Conservation (phyloP, 1,140 invertebrate species). For the Polyergus mexicanus region DNA sequence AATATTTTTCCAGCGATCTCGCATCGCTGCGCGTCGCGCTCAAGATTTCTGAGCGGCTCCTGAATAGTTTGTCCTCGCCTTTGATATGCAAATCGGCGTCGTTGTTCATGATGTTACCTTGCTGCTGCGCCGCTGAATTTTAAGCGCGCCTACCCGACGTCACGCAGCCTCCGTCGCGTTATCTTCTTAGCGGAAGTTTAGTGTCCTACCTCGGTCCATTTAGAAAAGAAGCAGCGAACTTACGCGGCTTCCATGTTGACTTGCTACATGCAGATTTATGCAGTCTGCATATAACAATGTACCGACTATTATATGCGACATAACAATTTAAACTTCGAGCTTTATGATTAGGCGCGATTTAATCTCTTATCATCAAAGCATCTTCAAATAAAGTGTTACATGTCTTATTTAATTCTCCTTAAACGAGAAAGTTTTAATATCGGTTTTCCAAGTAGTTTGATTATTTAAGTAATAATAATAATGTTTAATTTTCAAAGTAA, state of each 20-base stretch:
- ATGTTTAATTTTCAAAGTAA: neutral
- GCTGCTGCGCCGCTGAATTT: constrained; percentile 60
- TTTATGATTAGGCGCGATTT: constrained; percentile 7
- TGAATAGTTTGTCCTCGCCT: constrained; percentile 63
- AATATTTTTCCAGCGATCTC: constrained; percentile 54
- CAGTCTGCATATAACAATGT: constrained; percentile 10
- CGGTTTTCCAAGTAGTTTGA: neutral
- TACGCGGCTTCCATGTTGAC: neutral
- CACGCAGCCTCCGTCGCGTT: neutral
- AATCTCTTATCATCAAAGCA: constrained; percentile 2
- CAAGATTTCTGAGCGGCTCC: constrained; percentile 62
- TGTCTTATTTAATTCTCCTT: neutral
- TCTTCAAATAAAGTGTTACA: neutral
- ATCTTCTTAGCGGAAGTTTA: constrained; percentile 43
- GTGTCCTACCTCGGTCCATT: constrained; percentile 46
- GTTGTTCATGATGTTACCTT: constrained; percentile 49
- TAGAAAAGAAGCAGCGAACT: constrained; percentile 56
- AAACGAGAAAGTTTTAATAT: neutral
- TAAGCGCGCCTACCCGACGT: constrained; percentile 42
- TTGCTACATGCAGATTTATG: constrained; percentile 21
- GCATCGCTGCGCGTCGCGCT: constrained; percentile 9
- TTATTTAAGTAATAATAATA: neutral
- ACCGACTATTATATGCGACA: neutral
- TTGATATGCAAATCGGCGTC: constrained; percentile 67
- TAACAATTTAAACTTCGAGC: constrained; percentile 28